Conservation (phyloP, 2,113 vertebrate genomes). For the Sula dactylatra region DNA sequence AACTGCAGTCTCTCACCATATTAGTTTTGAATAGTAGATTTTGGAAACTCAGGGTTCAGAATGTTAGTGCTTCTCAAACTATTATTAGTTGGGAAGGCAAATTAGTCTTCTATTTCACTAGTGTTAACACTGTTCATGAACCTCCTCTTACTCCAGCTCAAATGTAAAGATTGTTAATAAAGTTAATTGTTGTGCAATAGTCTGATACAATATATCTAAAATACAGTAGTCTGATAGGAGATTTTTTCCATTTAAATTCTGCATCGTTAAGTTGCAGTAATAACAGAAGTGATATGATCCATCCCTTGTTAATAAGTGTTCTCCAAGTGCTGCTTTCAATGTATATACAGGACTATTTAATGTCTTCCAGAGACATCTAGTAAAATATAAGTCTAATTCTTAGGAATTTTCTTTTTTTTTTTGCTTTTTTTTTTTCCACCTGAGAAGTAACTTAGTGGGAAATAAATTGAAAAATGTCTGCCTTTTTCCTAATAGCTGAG, state of each 20-base stretch:
- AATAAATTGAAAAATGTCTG: background rate
- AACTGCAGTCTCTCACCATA: background rate
- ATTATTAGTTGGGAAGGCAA: constrained; percentile 36
- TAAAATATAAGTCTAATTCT: background rate
- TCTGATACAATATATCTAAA: background rate
- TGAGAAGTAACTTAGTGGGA: background rate
- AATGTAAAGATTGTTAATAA: background rate
- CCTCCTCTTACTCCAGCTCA: constrained; percentile 50
- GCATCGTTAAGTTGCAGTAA: background rate
- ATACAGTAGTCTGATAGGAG: background rate
- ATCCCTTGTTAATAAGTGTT: background rate
- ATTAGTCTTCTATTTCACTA: constrained; percentile 29
- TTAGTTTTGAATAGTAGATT: background rate
- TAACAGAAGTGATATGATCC: background rate
- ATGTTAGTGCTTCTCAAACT: constrained; percentile 33
- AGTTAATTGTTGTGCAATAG: background rate
- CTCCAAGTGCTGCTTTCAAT: background rate
- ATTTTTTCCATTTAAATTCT: background rate
- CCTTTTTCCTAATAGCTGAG: background rate
- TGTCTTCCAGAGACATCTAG: background rate
- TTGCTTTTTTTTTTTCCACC: too few relatives aligned
- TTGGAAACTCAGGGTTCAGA: background rate
- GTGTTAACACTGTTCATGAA: constrained; percentile 48
- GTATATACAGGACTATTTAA: background rate
- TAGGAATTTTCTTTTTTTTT: background rate